These are phyloP conservation scores for crab-eating macaque (Macaca fascicularis) DNA, from an alignment of 2,113 vertebrate genomes.

Conservation along the genomic window DNA sequence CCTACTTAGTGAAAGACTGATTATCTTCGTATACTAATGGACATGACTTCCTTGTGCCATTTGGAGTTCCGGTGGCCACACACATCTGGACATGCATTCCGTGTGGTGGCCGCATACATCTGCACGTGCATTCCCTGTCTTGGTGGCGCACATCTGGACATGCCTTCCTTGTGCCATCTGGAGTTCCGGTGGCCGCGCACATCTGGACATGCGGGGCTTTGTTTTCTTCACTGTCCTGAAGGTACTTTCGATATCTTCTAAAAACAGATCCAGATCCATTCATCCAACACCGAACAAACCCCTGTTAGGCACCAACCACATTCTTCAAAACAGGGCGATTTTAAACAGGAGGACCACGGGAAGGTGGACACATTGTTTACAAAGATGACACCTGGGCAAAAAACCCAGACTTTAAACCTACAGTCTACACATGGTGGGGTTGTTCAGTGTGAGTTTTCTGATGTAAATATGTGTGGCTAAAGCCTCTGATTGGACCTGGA, in stretches of 20 bases:
- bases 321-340: neutral
- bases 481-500: neutral
- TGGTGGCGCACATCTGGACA: neutral
- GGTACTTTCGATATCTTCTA: neutral
- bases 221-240: neutral
- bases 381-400: neutral
- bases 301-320: no score
- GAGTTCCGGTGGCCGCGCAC: neutral
- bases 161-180: neutral
- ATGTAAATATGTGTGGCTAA: neutral
- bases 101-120: no score
- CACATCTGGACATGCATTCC: no score
- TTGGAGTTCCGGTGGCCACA: no score
- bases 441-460: neutral
- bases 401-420: neutral
- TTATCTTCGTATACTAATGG: neutral
- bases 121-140: no score
- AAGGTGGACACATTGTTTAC: neutral
- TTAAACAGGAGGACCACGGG: neutral
- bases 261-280: neutral
- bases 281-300: neutral
- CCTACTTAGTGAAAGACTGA: neutral
- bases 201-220: neutral
- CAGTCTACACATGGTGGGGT: neutral
- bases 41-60: no score